phyloP scores from a whole-genome alignment of 2,888 invertebrate genomes.

The Dinocampus coccinellae region DNA sequence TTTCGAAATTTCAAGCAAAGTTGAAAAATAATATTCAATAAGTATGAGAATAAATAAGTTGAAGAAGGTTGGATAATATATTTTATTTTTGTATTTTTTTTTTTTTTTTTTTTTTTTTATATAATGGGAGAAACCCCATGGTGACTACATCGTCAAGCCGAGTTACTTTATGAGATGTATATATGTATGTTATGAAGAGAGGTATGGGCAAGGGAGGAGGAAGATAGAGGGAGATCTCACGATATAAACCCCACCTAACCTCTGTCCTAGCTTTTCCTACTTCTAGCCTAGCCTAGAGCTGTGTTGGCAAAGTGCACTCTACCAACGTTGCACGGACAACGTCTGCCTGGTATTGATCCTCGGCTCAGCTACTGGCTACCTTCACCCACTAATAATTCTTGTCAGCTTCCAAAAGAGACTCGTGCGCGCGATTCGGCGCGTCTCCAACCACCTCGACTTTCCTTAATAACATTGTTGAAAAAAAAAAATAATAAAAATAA shows the following conservation, averaged over 20 bases:
- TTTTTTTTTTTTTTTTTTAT: constrained; percentile 33
- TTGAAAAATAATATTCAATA: not conserved
- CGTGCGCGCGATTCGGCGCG: constrained; percentile 53
- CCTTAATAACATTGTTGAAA: constrained; percentile 15
- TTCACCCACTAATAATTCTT: constrained; percentile 70
- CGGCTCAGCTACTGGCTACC: constrained; percentile 69
- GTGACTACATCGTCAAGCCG: constrained; percentile 56
- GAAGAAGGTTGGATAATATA: not conserved
- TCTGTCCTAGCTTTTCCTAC: constrained; percentile 60
- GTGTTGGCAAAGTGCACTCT: constrained; percentile 67
- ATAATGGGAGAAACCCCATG: constrained; percentile 46
- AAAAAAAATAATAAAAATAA: not conserved
- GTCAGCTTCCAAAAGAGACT: constrained; percentile 68
- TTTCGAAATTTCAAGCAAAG: not conserved
- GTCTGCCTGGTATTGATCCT: constrained; percentile 70
- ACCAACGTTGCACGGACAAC: constrained; percentile 64
- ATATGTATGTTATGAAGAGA: constrained; percentile 56
- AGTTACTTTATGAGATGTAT: constrained; percentile 62
- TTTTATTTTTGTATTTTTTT: no score
- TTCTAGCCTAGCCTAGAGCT: constrained; percentile 65
- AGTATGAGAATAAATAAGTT: constrained; percentile 17
- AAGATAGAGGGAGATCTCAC: constrained; percentile 51
- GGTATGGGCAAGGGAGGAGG: not conserved
- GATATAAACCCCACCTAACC: constrained; percentile 65
- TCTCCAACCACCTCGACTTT: constrained; percentile 40